Evolutionary conservation across 2,888 invertebrate genomes (phyloP), one percentile per base, ranked within the genome.

Genomic region (Embidobia sp.): DNA sequence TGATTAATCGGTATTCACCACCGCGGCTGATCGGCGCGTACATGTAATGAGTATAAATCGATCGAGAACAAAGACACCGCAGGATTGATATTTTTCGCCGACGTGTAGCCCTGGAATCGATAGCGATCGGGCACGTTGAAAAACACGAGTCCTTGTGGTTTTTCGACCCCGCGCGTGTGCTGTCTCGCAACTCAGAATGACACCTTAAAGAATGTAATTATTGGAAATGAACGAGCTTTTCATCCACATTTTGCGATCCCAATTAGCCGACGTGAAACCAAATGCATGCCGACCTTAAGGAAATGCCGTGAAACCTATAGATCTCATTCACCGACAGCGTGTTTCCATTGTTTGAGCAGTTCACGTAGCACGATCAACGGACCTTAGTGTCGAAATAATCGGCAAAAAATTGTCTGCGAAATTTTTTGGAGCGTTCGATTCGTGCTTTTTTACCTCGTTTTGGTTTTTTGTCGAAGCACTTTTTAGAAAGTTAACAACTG

Each of bases 81-180:
- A 11, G 26, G 46, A 42, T 61, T 51, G 31, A 44, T 51, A 44
- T 70, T 51, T 59, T 70, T 61, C 35, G 26, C 3, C 16, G 19
- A 22, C 33, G 29, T n/a, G n/a, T 16, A 69, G 35, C 69, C 69
- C 49, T 69, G 69, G 31, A 42, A 51, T 51, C 33, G 49, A 69
- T 59, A 51, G 40, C 51, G 7, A 51, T 51, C 59, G 27, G 35
- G 7, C 18, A 13, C 8, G 18, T 42, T 40, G 22, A 59, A 69
- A 61, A 70, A 33, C 51, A 8, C n/a, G 31, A 44, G 59, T 51
- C 69, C 69, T 69, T 69, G 69, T 44, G 27, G 70, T 70, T 70
- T 69, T 59, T 70, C 26, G 35, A 18, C 37, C 18, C 35, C 31
- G 6, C 18, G 19, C 0, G 19, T 16, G 40, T 48, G n/a, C 7